Percentiles rank a stretch among this genome's conserved stretches.
These are phyloP conservation scores for Rhabdophis nuchalis DNA, from an alignment of 2,797 vertebrate species.

Conservation along the genomic window DNA sequence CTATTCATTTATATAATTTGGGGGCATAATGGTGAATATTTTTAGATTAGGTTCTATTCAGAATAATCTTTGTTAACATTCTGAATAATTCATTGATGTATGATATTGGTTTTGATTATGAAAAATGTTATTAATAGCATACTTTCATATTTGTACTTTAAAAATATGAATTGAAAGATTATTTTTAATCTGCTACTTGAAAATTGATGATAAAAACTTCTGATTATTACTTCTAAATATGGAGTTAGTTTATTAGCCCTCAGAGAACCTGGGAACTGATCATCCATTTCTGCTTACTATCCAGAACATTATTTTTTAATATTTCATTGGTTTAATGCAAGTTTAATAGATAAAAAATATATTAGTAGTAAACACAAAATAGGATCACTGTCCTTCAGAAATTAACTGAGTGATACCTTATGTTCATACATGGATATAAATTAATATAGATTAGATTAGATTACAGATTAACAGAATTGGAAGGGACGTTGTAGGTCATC, in stretches of 20 bases:
- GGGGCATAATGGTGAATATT: not conserved
- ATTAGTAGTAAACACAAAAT: not conserved
- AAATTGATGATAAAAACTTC: not conserved
- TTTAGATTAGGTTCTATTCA: not conserved
- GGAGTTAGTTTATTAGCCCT: not conserved
- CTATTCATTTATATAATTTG: constrained; percentile 24
- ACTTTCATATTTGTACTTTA: not conserved
- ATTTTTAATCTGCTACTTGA: not conserved
- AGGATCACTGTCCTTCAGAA: not conserved
- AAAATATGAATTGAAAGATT: not conserved
- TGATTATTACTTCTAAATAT: constrained; percentile 19
- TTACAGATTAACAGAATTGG: too few relatives aligned
- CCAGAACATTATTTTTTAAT: constrained; percentile 19
- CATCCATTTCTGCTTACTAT: not conserved
- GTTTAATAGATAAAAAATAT: not conserved
- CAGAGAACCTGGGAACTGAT: not conserved
- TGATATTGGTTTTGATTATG: not conserved
- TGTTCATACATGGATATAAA: not conserved
- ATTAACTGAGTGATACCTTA: not conserved
- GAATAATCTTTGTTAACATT: not conserved
- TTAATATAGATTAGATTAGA: too few relatives aligned
- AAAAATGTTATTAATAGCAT: not conserved
- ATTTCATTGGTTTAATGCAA: not conserved
- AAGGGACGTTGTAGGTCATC: too few relatives aligned
- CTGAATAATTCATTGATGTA: not conserved